A percentile compares a stretch with the other conserved stretches of the same genome.
phyloP scores from a whole-genome alignment of 2,888 invertebrate genomes.

The Polylopha cassiicola region DNA sequence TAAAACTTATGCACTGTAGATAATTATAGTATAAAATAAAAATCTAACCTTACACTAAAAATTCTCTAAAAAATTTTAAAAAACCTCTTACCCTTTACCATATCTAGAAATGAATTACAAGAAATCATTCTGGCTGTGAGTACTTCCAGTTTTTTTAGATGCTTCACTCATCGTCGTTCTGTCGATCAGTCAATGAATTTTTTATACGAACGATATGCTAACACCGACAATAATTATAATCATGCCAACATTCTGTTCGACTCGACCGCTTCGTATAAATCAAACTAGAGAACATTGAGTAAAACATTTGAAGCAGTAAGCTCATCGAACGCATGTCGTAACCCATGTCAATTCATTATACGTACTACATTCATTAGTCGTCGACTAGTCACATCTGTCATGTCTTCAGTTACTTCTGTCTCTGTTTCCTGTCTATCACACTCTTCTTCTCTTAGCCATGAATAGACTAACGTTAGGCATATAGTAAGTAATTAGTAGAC shows the following conservation, averaged over 20 bases:
- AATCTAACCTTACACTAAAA: slow-evolving; percentile 56
- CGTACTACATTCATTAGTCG: slow-evolving; percentile 31
- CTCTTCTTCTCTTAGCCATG: slow-evolving; percentile 56
- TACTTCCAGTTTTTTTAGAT: slow-evolving; percentile 62
- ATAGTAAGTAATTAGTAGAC: slow-evolving; percentile 60
- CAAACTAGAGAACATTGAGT: background rate
- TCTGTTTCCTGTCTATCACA: slow-evolving; percentile 34
- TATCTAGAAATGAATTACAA: slow-evolving; percentile 68
- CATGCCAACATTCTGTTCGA: slow-evolving; percentile 24
- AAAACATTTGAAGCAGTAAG: no score
- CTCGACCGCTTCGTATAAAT: slow-evolving; percentile 31
- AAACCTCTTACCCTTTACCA: slow-evolving; percentile 62
- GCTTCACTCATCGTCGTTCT: slow-evolving; percentile 42
- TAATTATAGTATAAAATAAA: slow-evolving; percentile 65
- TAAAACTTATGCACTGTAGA: slow-evolving; percentile 73
- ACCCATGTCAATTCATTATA: slow-evolving; percentile 52
- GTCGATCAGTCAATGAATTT: slow-evolving; percentile 31
- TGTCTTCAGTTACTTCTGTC: slow-evolving; percentile 34
- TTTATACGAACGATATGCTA: slow-evolving; percentile 33
- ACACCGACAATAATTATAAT: slow-evolving; percentile 54
- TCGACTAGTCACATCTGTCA: slow-evolving; percentile 34
- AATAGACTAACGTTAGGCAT: slow-evolving; percentile 56
- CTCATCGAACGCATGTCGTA: slow-evolving; percentile 29
- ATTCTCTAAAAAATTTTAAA: slow-evolving; percentile 47
- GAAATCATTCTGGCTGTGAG: slow-evolving; percentile 77